These are phyloP conservation scores for Dryocosmus kuriphilus DNA, from an alignment of 2,888 invertebrate species.

Conservation along the genomic window DNA sequence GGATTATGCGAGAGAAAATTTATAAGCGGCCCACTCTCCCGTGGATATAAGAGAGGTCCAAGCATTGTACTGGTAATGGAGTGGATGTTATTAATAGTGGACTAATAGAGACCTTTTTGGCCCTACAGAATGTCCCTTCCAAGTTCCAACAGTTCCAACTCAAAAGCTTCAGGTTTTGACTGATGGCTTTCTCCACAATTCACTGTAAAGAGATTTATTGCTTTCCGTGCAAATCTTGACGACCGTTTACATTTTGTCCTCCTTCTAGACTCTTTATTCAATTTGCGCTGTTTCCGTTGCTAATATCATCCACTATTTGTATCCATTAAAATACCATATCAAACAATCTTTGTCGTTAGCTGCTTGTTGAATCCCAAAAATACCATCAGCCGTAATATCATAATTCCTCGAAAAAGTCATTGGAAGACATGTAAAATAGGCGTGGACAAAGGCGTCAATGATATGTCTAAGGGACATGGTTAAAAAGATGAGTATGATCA, in stretches of 20 bases:
- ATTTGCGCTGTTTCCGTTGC: background rate
- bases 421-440: too few species aligned
- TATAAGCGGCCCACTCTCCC: conserved; percentile 28
- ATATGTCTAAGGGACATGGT: too few species aligned
- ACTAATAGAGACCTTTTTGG: conserved; percentile 35
- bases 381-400: too few species aligned
- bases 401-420: too few species aligned
- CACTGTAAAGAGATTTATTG: conserved; percentile 26
- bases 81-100: conserved; percentile 36
- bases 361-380: too few species aligned
- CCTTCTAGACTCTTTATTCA: background rate
- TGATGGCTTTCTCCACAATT: conserved; percentile 32
- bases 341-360: too few species aligned
- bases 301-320: too few species aligned
- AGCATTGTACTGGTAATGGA: conserved; percentile 36
- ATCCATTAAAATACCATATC: too few species aligned
- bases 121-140: conserved; percentile 7
- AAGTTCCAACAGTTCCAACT: background rate
- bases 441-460: too few species aligned
- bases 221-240: background rate
- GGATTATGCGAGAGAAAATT: conserved; percentile 29
- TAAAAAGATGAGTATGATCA: too few species aligned
- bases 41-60: conserved; percentile 20
- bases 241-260: background rate
- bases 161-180: conserved; percentile 21